These are phyloP conservation scores for Catharus bicknelli DNA, from an alignment of 2,113 vertebrate genomes.

Conservation along the genomic window DNA sequence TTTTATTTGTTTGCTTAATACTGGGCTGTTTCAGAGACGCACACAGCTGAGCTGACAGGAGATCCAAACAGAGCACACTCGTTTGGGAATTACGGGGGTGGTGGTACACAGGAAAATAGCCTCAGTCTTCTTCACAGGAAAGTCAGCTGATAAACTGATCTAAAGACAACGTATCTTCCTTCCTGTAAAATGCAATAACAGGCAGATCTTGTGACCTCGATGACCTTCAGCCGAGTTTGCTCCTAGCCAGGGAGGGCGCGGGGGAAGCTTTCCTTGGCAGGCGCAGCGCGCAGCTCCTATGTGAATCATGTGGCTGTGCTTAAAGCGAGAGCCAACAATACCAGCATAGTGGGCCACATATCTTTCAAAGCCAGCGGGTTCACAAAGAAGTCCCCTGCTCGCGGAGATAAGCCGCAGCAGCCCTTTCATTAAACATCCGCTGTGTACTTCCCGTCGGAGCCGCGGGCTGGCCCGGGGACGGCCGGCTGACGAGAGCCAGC, in stretches of 20 bases:
- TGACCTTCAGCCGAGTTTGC: constrained; percentile 48
- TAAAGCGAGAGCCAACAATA: constrained; percentile 37
- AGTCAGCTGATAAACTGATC: constrained; percentile 78
- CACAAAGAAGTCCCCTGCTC: constrained; percentile 35
- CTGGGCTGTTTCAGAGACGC: constrained; percentile 48
- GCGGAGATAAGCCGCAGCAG: constrained; percentile 59
- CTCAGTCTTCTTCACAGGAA: constrained; percentile 73
- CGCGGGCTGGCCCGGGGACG: not conserved
- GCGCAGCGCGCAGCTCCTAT: not conserved
- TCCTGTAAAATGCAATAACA: constrained; percentile 72
- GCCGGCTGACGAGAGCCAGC: not conserved
- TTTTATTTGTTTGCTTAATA: constrained; percentile 75
- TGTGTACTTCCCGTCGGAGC: constrained; percentile 42
- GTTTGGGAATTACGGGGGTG: constrained; percentile 80
- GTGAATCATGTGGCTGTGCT: constrained; percentile 41
- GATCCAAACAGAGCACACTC: constrained; percentile 25
- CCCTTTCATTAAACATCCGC: constrained; percentile 61
- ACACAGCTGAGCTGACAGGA: constrained; percentile 62
- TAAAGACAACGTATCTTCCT: constrained; percentile 75
- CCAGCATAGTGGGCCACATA: constrained; percentile 38
- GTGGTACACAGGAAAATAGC: constrained; percentile 65
- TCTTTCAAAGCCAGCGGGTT: constrained; percentile 28
- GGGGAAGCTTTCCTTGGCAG: constrained; percentile 45
- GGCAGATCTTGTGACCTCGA: constrained; percentile 57
- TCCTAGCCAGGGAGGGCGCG: not conserved